A percentile compares a stretch with the other conserved stretches of the same genome.
These are phyloP conservation scores for Plodia interpunctella DNA, from an alignment of 1,140 invertebrate species.

Conservation along the genomic window DNA sequence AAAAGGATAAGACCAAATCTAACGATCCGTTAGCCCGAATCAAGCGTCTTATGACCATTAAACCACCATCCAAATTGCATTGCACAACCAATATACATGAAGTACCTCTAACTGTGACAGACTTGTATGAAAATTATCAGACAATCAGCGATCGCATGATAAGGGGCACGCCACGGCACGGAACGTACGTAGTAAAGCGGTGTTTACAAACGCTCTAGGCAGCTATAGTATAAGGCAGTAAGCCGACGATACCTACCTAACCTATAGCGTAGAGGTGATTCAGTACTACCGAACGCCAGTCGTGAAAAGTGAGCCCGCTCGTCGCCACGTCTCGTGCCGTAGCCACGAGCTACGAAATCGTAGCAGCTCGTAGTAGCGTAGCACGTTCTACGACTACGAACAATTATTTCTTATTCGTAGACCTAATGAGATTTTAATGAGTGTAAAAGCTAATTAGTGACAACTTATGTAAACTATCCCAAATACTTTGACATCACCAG, in stretches of 20 bases:
- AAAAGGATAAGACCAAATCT: background rate
- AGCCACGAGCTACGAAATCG: conserved; percentile 49
- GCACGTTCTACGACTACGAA: background rate
- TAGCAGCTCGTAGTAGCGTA: conserved; percentile 27
- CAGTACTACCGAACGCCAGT: conserved; percentile 31
- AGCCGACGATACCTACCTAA: background rate
- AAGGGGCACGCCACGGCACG: conserved; percentile 8
- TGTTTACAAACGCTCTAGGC: conserved; percentile 37
- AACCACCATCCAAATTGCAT: background rate
- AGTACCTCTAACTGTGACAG: background rate
- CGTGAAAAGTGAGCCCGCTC: conserved; percentile 34
- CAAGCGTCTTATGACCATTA: background rate
- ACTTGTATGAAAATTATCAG: conserved; percentile 17
- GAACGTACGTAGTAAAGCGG: conserved; percentile 21
- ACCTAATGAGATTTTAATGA: background rate
- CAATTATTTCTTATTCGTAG: background rate
- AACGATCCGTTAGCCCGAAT: background rate
- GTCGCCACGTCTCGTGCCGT: conserved; percentile 24
- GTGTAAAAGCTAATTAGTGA: background rate
- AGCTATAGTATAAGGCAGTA: conserved; percentile 14
- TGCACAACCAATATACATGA: background rate
- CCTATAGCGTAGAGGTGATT: background rate
- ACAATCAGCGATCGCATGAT: conserved; percentile 26
- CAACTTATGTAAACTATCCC: background rate
- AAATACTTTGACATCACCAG: conserved; percentile 1